These are phyloP conservation scores for Onychomys torridus DNA, from an alignment of 2,797 vertebrate genomes.

Conservation along the genomic window DNA sequence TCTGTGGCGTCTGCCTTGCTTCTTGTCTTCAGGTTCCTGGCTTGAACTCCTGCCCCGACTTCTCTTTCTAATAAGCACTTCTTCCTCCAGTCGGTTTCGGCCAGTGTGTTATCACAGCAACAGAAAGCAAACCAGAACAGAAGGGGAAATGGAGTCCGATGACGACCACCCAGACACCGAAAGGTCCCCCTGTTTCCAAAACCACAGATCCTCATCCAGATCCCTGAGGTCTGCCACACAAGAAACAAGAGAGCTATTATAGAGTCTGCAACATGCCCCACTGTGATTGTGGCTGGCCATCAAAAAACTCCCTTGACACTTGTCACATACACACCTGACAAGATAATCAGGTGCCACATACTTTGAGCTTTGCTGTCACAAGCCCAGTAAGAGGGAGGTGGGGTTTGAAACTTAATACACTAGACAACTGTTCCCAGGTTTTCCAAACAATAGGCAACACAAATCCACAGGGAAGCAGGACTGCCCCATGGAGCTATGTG, in stretches of 20 bases:
- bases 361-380: conserved; percentile 16
- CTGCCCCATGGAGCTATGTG: neutral
- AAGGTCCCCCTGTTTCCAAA: neutral
- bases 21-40: neutral
- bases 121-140: neutral
- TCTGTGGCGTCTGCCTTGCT: neutral
- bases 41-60: neutral
- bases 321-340: conserved; percentile 13
- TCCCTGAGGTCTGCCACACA: neutral
- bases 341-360: neutral
- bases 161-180: neutral
- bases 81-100: neutral
- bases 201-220: neutral
- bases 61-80: neutral
- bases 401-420: neutral
- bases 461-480: conserved; percentile 34
- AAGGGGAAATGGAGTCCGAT: neutral
- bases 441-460: conserved; percentile 29
- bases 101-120: neutral
- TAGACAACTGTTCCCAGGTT: conserved; percentile 7
- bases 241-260: neutral
- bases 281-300: neutral
- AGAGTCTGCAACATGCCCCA: neutral
- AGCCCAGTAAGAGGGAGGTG: neutral
- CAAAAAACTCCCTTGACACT: neutral